Conservation (phyloP, 2,888 invertebrate genomes). For the Crepidodera aurea region DNA sequence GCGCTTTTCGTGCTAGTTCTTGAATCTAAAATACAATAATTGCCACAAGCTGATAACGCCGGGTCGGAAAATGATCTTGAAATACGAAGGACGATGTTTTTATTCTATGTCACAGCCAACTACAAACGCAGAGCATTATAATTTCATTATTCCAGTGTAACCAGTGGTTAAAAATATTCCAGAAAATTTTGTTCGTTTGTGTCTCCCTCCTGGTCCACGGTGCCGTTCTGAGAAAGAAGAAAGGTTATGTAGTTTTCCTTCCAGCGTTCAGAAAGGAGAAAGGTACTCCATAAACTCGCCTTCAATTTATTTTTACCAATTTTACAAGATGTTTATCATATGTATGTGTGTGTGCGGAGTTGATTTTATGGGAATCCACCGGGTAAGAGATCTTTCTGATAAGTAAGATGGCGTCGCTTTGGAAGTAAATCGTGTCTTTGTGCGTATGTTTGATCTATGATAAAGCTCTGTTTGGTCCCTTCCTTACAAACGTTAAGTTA, state of each 20-base stretch:
- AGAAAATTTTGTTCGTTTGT: no score
- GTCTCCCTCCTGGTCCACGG: no score
- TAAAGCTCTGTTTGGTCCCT: neutral
- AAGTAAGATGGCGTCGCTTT: slow-evolving; percentile 15
- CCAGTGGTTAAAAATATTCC: no score
- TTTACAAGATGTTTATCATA: slow-evolving; percentile 47
- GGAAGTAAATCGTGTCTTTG: slow-evolving; percentile 8
- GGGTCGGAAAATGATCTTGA: no score
- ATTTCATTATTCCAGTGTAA: no score
- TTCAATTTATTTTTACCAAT: slow-evolving; percentile 56
- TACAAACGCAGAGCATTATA: no score
- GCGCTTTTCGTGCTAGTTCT: no score
- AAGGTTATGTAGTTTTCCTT: slow-evolving; percentile 43
- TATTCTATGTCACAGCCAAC: no score
- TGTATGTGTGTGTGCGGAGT: slow-evolving; percentile 28
- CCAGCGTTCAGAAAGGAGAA: slow-evolving; percentile 43
- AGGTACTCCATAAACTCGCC: slow-evolving; percentile 60
- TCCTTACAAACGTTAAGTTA: neutral
- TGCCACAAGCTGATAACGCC: no score
- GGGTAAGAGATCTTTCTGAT: slow-evolving; percentile 19
- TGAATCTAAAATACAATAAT: no score
- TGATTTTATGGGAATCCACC: slow-evolving; percentile 23
- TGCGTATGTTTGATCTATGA: slow-evolving; percentile 24
- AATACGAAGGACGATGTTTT: no score
- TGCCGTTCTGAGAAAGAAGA: neutral